Conservation (phyloP, 2,797 vertebrate genomes). For the Gallirallus australis region DNA sequence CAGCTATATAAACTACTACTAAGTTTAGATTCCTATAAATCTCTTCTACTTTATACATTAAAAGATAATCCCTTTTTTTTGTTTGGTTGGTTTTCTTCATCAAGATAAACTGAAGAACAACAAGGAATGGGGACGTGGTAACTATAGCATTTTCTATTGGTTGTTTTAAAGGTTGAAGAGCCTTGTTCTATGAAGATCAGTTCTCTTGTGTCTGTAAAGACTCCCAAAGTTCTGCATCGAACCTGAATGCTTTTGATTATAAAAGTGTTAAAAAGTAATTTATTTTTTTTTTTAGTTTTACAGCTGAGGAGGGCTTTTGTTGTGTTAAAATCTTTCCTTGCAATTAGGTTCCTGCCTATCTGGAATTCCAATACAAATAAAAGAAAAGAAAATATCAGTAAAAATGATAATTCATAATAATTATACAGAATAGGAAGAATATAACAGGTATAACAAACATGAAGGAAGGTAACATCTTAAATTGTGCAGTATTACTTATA, state of each 20-base stretch:
- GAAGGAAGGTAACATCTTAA: background rate
- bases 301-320: background rate
- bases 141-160: background rate
- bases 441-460: background rate
- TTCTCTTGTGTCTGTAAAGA: background rate
- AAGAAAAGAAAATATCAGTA: background rate
- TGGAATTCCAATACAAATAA: background rate
- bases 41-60: background rate
- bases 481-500: background rate
- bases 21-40: background rate
- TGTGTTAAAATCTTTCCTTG: background rate
- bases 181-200: background rate
- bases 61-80: background rate
- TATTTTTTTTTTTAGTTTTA: background rate
- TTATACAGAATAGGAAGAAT: background rate
- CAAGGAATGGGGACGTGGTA: background rate
- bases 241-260: background rate
- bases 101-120: background rate
- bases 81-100: background rate
- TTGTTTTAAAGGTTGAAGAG: background rate
- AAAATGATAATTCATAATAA: background rate
- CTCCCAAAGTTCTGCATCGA: background rate
- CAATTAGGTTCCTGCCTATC: background rate
- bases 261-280: background rate
- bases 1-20: background rate